Evolutionary conservation across 37 sponge, comb jelly and placozoan genomes (phyloP).

Genomic region (Spongia lamella): DNA sequence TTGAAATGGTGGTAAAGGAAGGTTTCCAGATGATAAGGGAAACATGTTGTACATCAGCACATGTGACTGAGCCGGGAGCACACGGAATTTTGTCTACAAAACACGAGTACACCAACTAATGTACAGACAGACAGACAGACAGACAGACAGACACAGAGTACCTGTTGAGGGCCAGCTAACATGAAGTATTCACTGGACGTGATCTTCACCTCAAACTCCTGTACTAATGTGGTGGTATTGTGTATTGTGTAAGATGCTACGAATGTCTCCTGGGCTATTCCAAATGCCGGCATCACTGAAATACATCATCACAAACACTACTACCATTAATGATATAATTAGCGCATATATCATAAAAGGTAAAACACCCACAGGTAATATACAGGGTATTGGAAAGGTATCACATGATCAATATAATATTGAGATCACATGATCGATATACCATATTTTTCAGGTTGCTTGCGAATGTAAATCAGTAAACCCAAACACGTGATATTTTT

Average conservation of each 20-base stretch:
- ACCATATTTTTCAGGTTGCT: too few species aligned
- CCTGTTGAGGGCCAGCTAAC: slow-evolving; percentile 78
- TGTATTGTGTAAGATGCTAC: slow-evolving; percentile 47
- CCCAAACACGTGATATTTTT: too few species aligned
- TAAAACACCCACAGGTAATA: too few species aligned
- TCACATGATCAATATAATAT: too few species aligned
- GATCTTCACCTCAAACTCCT: slow-evolving; percentile 83
- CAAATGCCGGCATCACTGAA: slow-evolving; percentile 54
- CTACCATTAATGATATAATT: background rate
- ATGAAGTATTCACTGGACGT: slow-evolving; percentile 74
- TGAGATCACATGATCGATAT: too few species aligned
- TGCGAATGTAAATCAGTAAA: too few species aligned
- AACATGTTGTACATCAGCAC: slow-evolving; percentile 60
- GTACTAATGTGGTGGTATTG: slow-evolving; percentile 72
- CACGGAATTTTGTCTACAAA: slow-evolving; percentile 57
- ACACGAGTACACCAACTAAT: background rate
- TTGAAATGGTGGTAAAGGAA: slow-evolving; percentile 56
- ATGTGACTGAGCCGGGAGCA: slow-evolving; percentile 44
- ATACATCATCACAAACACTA: background rate
- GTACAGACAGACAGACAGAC: slow-evolving; percentile 27
- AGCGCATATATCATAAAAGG: too few species aligned
- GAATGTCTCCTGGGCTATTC: slow-evolving; percentile 13
- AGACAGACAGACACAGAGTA: slow-evolving; percentile 33
- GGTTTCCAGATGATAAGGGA: slow-evolving; percentile 46
- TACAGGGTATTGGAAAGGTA: too few species aligned